Conservation (phyloP, 2,113 vertebrate species). For the Scatophagus argus region DNA sequence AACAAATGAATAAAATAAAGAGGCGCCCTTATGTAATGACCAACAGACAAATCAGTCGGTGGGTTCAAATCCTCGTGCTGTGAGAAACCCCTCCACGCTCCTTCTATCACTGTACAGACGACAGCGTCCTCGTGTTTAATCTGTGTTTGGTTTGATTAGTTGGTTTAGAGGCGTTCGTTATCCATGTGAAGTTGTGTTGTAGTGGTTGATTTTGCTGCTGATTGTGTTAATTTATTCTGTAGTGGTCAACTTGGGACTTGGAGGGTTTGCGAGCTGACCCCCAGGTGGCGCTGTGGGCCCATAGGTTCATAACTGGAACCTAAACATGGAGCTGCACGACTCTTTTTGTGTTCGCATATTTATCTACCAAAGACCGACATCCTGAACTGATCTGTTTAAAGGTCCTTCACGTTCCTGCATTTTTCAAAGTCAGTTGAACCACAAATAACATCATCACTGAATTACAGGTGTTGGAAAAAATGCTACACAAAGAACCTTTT, state of each 20-base stretch:
- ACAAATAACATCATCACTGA: no score
- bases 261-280: constrained; percentile 6
- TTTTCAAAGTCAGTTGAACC: neutral
- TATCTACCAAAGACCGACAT: constrained; percentile 10
- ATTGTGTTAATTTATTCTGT: constrained; percentile 76
- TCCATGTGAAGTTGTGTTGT: constrained; percentile 39
- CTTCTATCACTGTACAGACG: constrained; percentile 32
- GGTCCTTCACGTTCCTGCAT: neutral
- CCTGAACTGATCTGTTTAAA: neutral
- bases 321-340: neutral
- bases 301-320: neutral
- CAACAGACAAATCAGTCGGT: neutral
- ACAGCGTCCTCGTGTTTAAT: neutral
- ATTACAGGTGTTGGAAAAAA: neutral
- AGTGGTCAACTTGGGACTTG: constrained; percentile 24
- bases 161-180: constrained; percentile 26
- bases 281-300: constrained; percentile 37
- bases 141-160: constrained; percentile 22
- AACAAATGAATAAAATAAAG: neutral
- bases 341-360: neutral
- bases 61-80: no score
- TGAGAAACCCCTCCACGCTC: constrained; percentile 7
- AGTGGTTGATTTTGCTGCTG: constrained; percentile 53
- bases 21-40: neutral
- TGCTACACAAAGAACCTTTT: neutral